These are phyloP conservation scores for Caenorhabditis imperialis DNA, from an alignment of 2,888 invertebrate genomes.

Conservation along the genomic window DNA sequence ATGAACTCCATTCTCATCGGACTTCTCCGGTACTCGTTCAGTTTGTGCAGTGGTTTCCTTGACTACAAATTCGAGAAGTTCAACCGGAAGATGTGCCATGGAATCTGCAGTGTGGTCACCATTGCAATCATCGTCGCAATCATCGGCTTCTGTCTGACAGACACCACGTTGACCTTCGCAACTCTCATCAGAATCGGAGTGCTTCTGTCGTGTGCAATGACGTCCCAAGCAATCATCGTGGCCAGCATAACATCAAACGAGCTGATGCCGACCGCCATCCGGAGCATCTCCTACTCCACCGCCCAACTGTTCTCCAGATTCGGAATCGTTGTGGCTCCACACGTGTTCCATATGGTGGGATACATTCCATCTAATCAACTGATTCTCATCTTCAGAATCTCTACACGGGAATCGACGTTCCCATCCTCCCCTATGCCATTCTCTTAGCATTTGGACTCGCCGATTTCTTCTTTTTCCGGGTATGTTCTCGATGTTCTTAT, in stretches of 20 bases:
- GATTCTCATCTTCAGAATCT: conserved; percentile 21
- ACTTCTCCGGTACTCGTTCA: conserved; percentile 50
- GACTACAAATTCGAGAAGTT: conserved; percentile 50
- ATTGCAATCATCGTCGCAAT: conserved; percentile 30
- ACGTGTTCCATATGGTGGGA: conserved; percentile 57
- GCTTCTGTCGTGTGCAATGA: conserved; percentile 51
- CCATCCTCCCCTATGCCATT: conserved; percentile 38
- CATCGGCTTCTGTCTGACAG: conserved; percentile 23
- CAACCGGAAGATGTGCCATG: conserved; percentile 44
- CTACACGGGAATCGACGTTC: conserved; percentile 33
- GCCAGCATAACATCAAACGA: conserved; percentile 66
- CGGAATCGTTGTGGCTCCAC: conserved; percentile 70
- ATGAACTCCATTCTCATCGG: conserved; percentile 55
- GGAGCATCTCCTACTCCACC: conserved; percentile 67
- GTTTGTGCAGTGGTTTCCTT: conserved; percentile 40
- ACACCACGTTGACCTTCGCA: conserved; percentile 8
- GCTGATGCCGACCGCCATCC: conserved; percentile 69
- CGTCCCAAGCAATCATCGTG: conserved; percentile 53
- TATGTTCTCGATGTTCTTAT: background rate
- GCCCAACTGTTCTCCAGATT: conserved; percentile 66
- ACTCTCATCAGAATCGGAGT: conserved; percentile 33
- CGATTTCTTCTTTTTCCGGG: conserved; percentile 48
- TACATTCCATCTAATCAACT: no score
- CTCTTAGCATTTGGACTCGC: conserved; percentile 26
- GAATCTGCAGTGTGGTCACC: conserved; percentile 34